Base-by-base conservation (phyloP, 1,140 invertebrate species). In the Nomia melanderi region DNA sequence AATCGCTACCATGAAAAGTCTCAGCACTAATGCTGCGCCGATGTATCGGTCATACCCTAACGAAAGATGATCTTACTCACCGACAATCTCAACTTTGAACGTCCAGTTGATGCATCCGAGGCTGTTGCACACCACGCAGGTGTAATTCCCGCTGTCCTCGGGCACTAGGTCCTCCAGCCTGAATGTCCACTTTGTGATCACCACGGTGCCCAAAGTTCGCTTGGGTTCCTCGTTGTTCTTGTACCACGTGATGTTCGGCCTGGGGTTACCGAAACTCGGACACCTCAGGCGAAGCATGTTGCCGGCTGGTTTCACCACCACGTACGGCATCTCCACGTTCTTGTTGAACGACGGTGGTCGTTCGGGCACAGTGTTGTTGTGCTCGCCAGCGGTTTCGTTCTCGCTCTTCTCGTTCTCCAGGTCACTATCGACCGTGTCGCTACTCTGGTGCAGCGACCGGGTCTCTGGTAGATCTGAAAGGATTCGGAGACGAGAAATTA, bases 131-230 rank as follows among this genome's bases (percentile, higher is more conserved):
- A 97, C 95, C 33, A 95, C 92, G 86, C 98, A 98, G 0, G 96
- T 97, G 88, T 98, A 98, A 83, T 96, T 96, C 27, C 96, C 97
- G 56, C 94, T 94, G 84, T 98, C 97, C 14, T 94, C 92, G 3
- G 95, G 94, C 0, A 96, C 94, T 7, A 96, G 88, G 87, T 97
- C 96, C 82, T 97, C 96, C 77, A 97, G 88, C 8, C 91, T 93
- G 17, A 97, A 91, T 0, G 93, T 93, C 95, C 95, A 96, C 79
- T 95, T 95, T n/a, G 89, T 91, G 17, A 73, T 84, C 9, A 93
- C 90, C 1, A 95, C 92, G 7, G 93, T 91, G 14, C 95, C 96
- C 36, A 96, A 89, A 36, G 92, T 91, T 20, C 96, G 90, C 12
- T 92, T 89, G 0, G 94, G 93, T 14, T 93, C 93, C 29, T 93